Evolutionary conservation across 2,888 invertebrate genomes (phyloP).

Genomic region (Acrobeloides nanus): DNA sequence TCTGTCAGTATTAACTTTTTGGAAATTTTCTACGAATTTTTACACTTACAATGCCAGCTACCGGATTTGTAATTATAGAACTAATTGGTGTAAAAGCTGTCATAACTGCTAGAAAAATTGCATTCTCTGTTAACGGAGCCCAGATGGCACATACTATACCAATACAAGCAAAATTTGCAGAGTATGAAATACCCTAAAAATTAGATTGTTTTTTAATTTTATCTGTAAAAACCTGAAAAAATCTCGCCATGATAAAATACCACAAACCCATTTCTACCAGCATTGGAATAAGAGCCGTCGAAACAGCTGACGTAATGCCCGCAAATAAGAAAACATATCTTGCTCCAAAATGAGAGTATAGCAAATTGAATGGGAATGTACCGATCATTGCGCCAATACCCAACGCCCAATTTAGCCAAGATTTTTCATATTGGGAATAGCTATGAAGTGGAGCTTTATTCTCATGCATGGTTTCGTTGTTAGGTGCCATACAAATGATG

Average conservation of each 20-base stretch:
- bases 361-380: neutral
- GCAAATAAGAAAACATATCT: neutral
- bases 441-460: neutral
- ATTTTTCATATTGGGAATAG: neutral
- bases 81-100: neutral
- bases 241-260: neutral
- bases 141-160: neutral
- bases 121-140: neutral
- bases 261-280: neutral
- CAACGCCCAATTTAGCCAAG: neutral
- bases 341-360: neutral
- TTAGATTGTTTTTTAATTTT: neutral
- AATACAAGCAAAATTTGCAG: neutral
- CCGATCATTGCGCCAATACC: neutral
- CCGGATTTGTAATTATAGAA: neutral
- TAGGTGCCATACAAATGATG: too few species aligned
- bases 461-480: too few species aligned
- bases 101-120: neutral
- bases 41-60: neutral
- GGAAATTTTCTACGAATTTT: too few species aligned
- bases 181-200: constrained; percentile 3
- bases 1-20: too few species aligned
- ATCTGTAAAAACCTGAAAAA: neutral
- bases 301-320: neutral
- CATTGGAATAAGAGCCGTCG: neutral